Base-by-base conservation (phyloP, 2,888 invertebrate genomes). In the Hypsopygia costalis region DNA sequence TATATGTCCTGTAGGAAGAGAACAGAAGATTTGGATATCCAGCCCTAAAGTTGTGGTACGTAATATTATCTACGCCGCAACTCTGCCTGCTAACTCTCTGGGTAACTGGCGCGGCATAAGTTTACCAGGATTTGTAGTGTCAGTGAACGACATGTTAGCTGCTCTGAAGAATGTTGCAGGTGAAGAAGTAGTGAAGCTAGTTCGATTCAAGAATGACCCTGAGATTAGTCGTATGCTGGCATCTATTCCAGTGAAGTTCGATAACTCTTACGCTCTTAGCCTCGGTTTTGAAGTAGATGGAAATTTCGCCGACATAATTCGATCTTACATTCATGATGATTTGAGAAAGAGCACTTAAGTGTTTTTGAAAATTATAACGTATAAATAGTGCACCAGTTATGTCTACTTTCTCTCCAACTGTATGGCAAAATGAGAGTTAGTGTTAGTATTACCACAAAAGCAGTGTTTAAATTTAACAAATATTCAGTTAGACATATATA, bases 101-200 rank as follows among this genome's bases (percentile, higher is more conserved):
- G 74, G 72, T 1, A 34, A 58, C 28, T 69, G 79, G 70, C 70
- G 79, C 10, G 70, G 58, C 5, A 52, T 85, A 0, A 69, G 67
- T 45, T 54, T 86, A 38, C 87, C 87, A 1, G 86, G 86, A 9
- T 49, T 86, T 27, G 52, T 67, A 39, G 75, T 77, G 4, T 48
- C 77, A 2, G 77, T 72, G 20, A 44, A 47, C 0, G 72, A 69
- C 7, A 81, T 82, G 75, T 40, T 81, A 32, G 46, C 50, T 10
- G 79, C 82, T 28, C 53, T 86, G 30, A 52, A 62, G 1, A 49
- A 47, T 1, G 73, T 66, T 8, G 80, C 78, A n/a, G 85, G 85
- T 6, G 57, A 62, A 6, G 41, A 52, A 30, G 65, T 54, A 8
- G 73, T 69, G 0, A 56, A 63, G 11, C 63, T 71, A 22, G 72